Percentiles rank a stretch among this genome's conserved stretches.
Evolutionary conservation across 2,113 vertebrate genomes (phyloP).

Genomic region (Triplophysa rosa): DNA sequence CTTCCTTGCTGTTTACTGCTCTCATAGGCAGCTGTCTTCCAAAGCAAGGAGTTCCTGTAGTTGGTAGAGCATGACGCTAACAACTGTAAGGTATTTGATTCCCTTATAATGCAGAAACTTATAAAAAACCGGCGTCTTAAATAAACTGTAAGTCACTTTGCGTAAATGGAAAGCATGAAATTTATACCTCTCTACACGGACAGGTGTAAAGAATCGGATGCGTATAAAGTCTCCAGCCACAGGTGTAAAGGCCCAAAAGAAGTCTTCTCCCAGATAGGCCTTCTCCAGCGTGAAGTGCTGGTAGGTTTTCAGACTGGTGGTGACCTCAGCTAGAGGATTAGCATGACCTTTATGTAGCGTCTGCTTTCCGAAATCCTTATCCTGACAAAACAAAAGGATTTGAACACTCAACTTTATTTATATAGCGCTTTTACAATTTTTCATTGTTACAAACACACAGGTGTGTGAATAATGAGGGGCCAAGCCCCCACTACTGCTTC

Average conservation of each 20-base stretch:
- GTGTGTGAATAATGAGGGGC: no score
- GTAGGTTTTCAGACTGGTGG: slow-evolving; percentile 98
- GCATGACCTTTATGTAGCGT: slow-evolving; percentile 91
- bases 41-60: no score
- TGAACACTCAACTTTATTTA: no score
- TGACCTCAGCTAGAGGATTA: slow-evolving; percentile 95
- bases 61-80: no score
- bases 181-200: slow-evolving; percentile 87
- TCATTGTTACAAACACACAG: no score
- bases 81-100: no score
- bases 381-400: slow-evolving; percentile 69
- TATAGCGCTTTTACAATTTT: no score
- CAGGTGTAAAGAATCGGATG: slow-evolving; percentile 94
- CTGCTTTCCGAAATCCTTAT: slow-evolving; percentile 97
- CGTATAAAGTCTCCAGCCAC: slow-evolving; percentile 94
- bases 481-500: no score
- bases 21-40: background rate
- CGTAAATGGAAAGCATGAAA: no score
- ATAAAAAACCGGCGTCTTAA: no score
- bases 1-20: background rate
- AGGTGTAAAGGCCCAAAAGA: slow-evolving; percentile 99
- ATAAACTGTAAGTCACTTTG: no score
- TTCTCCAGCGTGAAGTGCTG: slow-evolving; percentile 99
- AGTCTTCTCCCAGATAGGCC: slow-evolving; percentile 94
- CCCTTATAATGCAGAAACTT: no score